A percentile compares a stretch with the other conserved stretches of the same genome.
Evolutionary conservation across 2,888 invertebrate genomes (phyloP).

Genomic region (Athalia cordata): DNA sequence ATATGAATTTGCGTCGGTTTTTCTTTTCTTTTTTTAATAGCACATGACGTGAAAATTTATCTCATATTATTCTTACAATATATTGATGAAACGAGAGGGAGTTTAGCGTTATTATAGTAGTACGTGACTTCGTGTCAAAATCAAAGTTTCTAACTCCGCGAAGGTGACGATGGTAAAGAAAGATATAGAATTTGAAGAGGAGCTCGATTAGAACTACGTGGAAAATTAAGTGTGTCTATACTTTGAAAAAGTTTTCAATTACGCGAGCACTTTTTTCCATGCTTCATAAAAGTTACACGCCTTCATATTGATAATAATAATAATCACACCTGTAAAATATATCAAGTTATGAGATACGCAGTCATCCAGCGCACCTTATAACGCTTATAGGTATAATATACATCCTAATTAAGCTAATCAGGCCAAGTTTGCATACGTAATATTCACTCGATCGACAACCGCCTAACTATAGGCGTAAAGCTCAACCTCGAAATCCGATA

Average conservation of each 20-base stretch:
- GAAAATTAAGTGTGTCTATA: background rate
- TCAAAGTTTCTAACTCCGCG: slow-evolving; percentile 6
- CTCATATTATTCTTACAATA: background rate
- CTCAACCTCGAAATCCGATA: slow-evolving; percentile 24
- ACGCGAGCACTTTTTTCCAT: background rate
- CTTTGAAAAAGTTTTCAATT: slow-evolving; percentile 1
- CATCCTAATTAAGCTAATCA: slow-evolving; percentile 64
- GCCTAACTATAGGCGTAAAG: background rate
- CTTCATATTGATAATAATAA: background rate
- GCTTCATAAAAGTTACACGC: background rate
- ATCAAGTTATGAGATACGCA: slow-evolving; percentile 1
- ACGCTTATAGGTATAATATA: slow-evolving; percentile 43
- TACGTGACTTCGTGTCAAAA: slow-evolving; percentile 42
- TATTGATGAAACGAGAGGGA: background rate
- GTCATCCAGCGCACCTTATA: too few species aligned
- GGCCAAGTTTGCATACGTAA: slow-evolving; percentile 59
- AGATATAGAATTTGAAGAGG: slow-evolving; percentile 13
- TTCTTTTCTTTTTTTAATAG: too few species aligned
- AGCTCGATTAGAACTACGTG: slow-evolving; percentile 13
- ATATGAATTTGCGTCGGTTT: too few species aligned
- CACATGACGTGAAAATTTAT: background rate
- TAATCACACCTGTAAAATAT: background rate
- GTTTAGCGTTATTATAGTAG: background rate
- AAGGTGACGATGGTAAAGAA: background rate
- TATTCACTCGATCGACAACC: slow-evolving; percentile 14